Conservation (phyloP, 2,113 vertebrate species). For the Haliaeetus leucogaster region DNA sequence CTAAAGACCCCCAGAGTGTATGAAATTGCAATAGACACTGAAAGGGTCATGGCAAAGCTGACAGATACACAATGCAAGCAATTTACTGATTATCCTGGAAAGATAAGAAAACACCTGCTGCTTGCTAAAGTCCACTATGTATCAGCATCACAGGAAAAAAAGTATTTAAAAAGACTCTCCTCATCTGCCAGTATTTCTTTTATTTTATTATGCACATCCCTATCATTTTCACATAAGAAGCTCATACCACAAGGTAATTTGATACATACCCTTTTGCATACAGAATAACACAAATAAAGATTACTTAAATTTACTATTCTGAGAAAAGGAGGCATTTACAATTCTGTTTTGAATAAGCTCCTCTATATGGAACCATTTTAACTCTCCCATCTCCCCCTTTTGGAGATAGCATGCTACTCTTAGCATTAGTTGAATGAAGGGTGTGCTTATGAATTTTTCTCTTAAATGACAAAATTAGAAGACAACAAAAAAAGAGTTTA, state of each 20-base stretch:
- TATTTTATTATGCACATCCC: not conserved
- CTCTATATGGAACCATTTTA: not conserved
- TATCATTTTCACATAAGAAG: not conserved
- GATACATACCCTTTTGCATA: not conserved
- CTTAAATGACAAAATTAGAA: not conserved
- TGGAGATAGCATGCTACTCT: not conserved
- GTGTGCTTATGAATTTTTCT: not conserved
- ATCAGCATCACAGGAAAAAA: not conserved
- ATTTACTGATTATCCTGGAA: constrained; percentile 40
- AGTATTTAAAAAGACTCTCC: not conserved
- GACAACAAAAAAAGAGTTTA: not conserved
- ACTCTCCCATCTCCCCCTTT: not conserved
- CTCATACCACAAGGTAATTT: not conserved
- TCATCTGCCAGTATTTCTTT: not conserved
- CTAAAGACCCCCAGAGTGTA: not conserved
- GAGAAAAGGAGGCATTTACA: not conserved
- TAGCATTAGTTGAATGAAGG: not conserved
- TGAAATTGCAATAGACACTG: not conserved
- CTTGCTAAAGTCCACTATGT: not conserved
- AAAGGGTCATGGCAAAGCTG: not conserved
- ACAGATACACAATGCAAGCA: not conserved
- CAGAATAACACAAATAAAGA: not conserved
- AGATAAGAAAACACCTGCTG: constrained; percentile 21
- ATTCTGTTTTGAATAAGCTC: not conserved
- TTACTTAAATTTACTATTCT: not conserved